phyloP scores from a whole-genome alignment of 2,888 invertebrate genomes.

The Trissonchulus sp. region DNA sequence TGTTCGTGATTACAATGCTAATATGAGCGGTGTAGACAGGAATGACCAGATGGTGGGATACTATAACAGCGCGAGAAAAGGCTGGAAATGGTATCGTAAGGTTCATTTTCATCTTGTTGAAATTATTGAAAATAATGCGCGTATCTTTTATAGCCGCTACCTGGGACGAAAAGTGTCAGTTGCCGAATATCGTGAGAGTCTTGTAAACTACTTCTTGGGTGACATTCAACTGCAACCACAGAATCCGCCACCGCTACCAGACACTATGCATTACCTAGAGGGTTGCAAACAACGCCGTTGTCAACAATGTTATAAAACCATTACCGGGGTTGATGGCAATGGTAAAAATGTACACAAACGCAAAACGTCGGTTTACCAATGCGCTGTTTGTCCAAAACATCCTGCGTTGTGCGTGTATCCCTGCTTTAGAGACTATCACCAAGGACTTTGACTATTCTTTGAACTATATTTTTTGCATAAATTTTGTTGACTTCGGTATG shows the following conservation, averaged over 20 bases:
- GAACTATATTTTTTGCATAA: no score
- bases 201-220: background rate
- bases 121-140: slow-evolving; percentile 22
- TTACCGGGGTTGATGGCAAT: background rate
- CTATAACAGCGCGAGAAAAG: slow-evolving; percentile 17
- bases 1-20: slow-evolving; percentile 10
- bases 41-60: slow-evolving; percentile 24
- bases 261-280: background rate
- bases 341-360: background rate
- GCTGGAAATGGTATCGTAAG: slow-evolving; percentile 21
- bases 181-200: background rate
- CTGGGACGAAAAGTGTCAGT: slow-evolving; percentile 8
- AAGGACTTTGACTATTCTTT: no score
- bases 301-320: slow-evolving; percentile 8
- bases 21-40: slow-evolving; percentile 22
- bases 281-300: slow-evolving; percentile 4
- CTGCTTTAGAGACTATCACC: slow-evolving; percentile 3
- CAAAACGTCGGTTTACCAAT: slow-evolving; percentile 2
- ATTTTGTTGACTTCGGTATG: no score
- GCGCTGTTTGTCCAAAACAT: slow-evolving; percentile 9
- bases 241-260: background rate
- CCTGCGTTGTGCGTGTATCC: background rate
- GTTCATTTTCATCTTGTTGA: slow-evolving; percentile 21
- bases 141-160: slow-evolving; percentile 8
- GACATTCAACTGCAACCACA: no score